Evolutionary conservation across 1,140 invertebrate species (phyloP).

Genomic region (Halesus radiatus): DNA sequence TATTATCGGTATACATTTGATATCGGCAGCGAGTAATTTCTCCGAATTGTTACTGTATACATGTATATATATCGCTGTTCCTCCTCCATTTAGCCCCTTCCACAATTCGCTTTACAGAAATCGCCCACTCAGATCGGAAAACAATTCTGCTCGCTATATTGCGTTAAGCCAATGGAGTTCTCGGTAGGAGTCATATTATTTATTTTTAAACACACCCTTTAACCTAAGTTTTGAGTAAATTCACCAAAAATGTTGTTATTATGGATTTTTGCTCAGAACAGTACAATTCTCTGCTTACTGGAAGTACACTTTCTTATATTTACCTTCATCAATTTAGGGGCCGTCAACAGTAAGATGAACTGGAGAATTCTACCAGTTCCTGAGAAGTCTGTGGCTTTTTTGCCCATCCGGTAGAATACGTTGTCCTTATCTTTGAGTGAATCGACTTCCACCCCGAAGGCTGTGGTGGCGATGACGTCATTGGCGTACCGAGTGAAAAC

Average conservation of each 20-base stretch:
- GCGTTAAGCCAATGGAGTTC: not conserved
- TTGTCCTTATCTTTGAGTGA: constrained; percentile 67
- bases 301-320: not conserved
- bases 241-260: not conserved
- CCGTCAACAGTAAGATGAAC: not conserved
- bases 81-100: not conserved
- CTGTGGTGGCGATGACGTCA: constrained; percentile 72
- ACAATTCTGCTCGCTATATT: not conserved
- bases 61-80: too few relatives aligned
- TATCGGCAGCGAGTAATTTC: too few relatives aligned
- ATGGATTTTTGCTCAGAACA: not conserved
- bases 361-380: not conserved
- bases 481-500: constrained; percentile 67
- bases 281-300: too few relatives aligned
- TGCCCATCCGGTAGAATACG: constrained; percentile 61
- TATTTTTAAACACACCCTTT: not conserved
- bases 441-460: constrained; percentile 73
- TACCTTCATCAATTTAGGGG: not conserved
- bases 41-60: too few relatives aligned
- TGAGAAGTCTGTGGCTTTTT: not conserved
- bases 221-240: too few relatives aligned
- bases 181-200: not conserved
- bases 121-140: constrained; percentile 37
- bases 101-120: constrained; percentile 54
- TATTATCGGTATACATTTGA: too few relatives aligned